Evolutionary conservation across 2,888 invertebrate genomes (phyloP), one percentile per base, ranked within the genome.

Genomic region (Cheilosia soror): DNA sequence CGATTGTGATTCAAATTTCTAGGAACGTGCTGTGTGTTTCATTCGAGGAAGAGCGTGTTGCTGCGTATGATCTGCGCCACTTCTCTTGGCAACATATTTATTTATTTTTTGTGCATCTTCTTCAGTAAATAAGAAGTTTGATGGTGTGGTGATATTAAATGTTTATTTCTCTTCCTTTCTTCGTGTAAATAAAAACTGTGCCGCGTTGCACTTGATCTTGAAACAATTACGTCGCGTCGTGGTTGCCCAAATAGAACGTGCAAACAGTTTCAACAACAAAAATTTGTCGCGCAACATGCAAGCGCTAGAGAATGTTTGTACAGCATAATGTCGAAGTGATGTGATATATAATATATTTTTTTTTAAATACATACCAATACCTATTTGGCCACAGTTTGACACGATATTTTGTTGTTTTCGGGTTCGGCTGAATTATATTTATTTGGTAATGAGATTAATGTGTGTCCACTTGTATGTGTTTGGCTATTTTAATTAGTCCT

Each of bases 181-280:
- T 15, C 20, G 2, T 20, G 7, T 47, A 47, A 20, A 60, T 60
- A 31, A 51, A 20, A 72, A 53, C 44, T 60, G 53, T 62, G 20
- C 57, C 47, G 63, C 65, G 47, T 15, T 68, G 80, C 47, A 75
- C 73, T 79, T 84, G 83, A 84, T 79, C 83, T 84, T 84, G 73
- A 75, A 53, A 58, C 65, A 75, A 73, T 79, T 84, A 79, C 73
- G 83, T 68, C 53, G 68, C 73, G 83, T 68, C 53, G 68, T 55
- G 51, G 42, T 73, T 49, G 62, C n/a, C 37, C 44, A 27, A 79
- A 40, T 57, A 62, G 40, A 83, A 55, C 62, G 65, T 66, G 60
- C 60, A 11, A 47, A 40, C 63, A 53, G 42, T 6, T 37, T 37
- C 55, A 60, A 53, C 51, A 53, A 63, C 25, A 55, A 37, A 55